Percentiles rank a stretch among this genome's conserved stretches.
phyloP scores from a whole-genome alignment of 2,888 invertebrate genomes.

The Leptopilina syphax region DNA sequence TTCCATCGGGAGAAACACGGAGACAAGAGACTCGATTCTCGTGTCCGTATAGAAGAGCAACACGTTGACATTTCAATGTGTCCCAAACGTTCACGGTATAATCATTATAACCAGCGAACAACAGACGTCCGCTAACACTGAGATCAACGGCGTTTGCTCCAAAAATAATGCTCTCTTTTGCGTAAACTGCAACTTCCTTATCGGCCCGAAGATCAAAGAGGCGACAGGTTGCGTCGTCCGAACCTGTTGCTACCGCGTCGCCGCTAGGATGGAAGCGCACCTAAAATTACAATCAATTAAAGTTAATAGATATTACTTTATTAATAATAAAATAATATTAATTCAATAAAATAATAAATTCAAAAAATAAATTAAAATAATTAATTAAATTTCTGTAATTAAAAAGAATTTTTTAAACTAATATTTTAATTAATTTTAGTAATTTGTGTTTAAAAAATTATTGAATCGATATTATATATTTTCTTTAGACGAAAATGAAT shows the following conservation, averaged over 20 bases:
- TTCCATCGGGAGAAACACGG: slow-evolving; percentile 97
- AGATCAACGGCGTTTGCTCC: slow-evolving; percentile 99
- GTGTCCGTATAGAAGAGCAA: slow-evolving; percentile 95
- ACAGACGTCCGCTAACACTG: slow-evolving; percentile 94
- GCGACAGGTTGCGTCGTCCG: slow-evolving; percentile 98
- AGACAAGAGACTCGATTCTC: slow-evolving; percentile 96
- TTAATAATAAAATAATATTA: too few species aligned
- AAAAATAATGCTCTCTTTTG: slow-evolving; percentile 98
- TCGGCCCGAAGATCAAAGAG: slow-evolving; percentile 98
- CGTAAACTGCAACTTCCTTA: slow-evolving; percentile 96
- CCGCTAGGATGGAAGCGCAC: slow-evolving; percentile 99
- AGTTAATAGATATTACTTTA: not conserved
- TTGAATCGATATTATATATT: too few species aligned
- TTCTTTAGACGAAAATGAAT: slow-evolving; percentile 10
- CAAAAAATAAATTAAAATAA: too few species aligned
- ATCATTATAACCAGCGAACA: slow-evolving; percentile 99
- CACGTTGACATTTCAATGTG: slow-evolving; percentile 93
- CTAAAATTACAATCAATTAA: slow-evolving; percentile 54
- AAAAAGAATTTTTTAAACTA: too few species aligned
- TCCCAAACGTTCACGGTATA: slow-evolving; percentile 99
- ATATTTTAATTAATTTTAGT: not conserved
- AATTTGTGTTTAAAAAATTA: not conserved
- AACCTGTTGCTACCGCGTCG: slow-evolving; percentile 98
- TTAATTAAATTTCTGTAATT: too few species aligned
- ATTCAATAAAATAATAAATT: too few species aligned